Conservation (phyloP, 2,888 invertebrate genomes). For the Acronicta psi region DNA sequence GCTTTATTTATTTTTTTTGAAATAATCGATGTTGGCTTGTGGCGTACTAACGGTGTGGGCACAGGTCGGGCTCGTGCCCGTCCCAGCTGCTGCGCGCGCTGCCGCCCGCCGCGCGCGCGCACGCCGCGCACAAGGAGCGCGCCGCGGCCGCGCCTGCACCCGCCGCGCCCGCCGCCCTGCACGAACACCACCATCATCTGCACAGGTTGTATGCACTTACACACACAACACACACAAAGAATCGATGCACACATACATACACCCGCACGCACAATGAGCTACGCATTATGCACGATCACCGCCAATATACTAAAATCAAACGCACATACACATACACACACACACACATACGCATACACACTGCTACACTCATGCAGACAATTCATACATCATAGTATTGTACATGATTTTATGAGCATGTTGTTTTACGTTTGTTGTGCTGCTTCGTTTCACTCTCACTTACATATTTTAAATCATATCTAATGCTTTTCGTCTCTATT, state of each 20-base stretch:
- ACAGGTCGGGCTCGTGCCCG: conserved; percentile 97
- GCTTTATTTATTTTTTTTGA: too few relatives aligned
- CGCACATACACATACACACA: conserved; percentile 26
- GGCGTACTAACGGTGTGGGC: conserved; percentile 49
- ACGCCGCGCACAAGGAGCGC: conserved; percentile 87
- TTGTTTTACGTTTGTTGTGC: conserved; percentile 34
- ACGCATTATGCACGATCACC: too few relatives aligned
- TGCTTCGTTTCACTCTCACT: conserved; percentile 41
- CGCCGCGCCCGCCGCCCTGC: conserved; percentile 91
- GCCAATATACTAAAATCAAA: conserved; percentile 65
- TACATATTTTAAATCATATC: not conserved
- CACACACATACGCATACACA: not conserved
- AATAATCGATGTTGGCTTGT: conserved; percentile 26
- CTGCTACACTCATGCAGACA: conserved; percentile 66
- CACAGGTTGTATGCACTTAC: conserved; percentile 24
- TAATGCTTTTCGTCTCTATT: too few relatives aligned
- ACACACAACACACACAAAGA: conserved; percentile 52
- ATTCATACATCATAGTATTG: not conserved
- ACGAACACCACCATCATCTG: conserved; percentile 23
- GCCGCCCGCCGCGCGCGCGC: conserved; percentile 86
- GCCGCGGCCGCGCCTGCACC: conserved; percentile 86
- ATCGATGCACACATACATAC: conserved; percentile 24
- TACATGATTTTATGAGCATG: conserved; percentile 28
- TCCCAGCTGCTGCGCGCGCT: conserved; percentile 95
- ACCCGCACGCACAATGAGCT: conserved; percentile 43